phyloP scores from a whole-genome alignment of 2,888 invertebrate genomes.

The Pandemis heparana region DNA sequence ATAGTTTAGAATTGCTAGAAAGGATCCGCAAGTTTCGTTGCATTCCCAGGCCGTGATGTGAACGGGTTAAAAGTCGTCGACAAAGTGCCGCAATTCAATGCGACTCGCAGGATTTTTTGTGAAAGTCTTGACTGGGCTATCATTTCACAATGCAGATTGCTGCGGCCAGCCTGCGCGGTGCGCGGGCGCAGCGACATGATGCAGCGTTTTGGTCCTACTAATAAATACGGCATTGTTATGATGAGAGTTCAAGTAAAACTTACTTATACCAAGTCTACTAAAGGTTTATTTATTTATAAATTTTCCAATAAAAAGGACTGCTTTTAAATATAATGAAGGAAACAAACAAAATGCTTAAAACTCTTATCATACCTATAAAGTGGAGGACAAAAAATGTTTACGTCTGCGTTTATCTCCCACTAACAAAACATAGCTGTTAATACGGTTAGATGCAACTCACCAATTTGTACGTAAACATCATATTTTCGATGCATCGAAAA shows the following conservation, averaged over 20 bases:
- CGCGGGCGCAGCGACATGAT: slow-evolving; percentile 69
- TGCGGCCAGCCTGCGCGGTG: slow-evolving; percentile 59
- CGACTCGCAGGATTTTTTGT: too few relatives aligned
- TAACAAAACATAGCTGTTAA: slow-evolving; percentile 66
- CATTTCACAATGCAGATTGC: slow-evolving; percentile 59
- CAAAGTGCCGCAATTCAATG: too few relatives aligned
- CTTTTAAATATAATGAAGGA: slow-evolving; percentile 1
- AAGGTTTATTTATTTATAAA: too few relatives aligned
- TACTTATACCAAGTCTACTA: neutral
- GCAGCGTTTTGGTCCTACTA: slow-evolving; percentile 59
- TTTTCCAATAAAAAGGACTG: neutral
- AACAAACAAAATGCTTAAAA: slow-evolving; percentile 1
- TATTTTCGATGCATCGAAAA: slow-evolving; percentile 66
- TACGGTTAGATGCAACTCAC: slow-evolving; percentile 65
- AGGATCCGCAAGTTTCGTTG: too few relatives aligned
- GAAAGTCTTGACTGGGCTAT: too few relatives aligned
- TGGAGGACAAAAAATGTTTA: slow-evolving; percentile 36
- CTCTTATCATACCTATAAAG: slow-evolving; percentile 15
- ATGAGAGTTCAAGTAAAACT: neutral
- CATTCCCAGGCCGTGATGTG: too few relatives aligned
- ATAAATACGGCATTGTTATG: neutral
- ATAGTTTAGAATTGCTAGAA: too few relatives aligned
- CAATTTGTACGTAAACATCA: slow-evolving; percentile 79
- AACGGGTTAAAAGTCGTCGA: too few relatives aligned
- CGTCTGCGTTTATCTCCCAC: slow-evolving; percentile 55